Evolutionary conservation across 92 coral and sea anemone species (phyloP), one percentile per base, ranked within the genome.

Genomic region (Plumapathes pennacea): DNA sequence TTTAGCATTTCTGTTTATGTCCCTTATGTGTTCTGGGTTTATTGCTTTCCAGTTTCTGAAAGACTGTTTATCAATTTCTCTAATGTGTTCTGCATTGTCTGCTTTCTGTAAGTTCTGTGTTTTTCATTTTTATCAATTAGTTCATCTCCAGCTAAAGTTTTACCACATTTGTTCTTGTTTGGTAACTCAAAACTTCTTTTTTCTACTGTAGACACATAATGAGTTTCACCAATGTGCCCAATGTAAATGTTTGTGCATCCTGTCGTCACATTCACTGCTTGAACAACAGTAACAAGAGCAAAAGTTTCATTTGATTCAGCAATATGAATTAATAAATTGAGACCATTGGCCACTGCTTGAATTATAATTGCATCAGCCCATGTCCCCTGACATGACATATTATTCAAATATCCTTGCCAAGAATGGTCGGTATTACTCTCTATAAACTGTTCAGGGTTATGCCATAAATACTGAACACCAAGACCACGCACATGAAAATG

Each of bases 301-400:
- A 76, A 76, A 10, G 11, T 57, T 48, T 56, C 76, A 76, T 46
- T 26, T 32, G 76, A 76, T 45, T 77, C 85, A 27, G 38, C 26
- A 18, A 79, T 71, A 28, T 62, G 47, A 36, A 83, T 77, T 48
- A 44, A 21, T 36, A 81, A 3, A 61, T 75, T 52, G 3, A 77
- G 38, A 36, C 74, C 32, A 51, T 81, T 80, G 17, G 89, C 71
- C 24, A 77, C 85, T 54, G 81, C 80, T 77, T 83, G 89, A 40
- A 74, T 50, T 60, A 60, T 46, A 41, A 81, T 52, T 28, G 56
- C 64, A 74, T 81, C 83, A 34, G 76, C 74, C 82, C 83, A 81
- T 50, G 83, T 75, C 20, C 88, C 78, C 32, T 65, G 66, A 8
- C 60, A 25, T 31, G 77, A 59, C 77, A 80, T 80, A 50, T 80